Conservation (phyloP, 2,888 invertebrate species). For the Sarcophaga subvicina region DNA sequence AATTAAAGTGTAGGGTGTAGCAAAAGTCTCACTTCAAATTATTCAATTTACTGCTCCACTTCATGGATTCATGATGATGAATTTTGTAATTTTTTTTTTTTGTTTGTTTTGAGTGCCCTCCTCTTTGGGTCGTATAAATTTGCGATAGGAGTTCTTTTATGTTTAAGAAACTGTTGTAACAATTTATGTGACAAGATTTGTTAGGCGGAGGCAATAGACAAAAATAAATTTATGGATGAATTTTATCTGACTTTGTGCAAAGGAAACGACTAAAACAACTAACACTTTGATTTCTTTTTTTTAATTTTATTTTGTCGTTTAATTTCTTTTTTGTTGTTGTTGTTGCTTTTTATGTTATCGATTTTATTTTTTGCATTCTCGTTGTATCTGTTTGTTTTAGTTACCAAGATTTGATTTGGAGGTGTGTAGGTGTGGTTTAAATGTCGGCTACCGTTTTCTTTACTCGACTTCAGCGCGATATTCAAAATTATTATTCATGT, state of each 20-base stretch:
- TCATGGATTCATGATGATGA: neutral
- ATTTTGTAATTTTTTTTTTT: neutral
- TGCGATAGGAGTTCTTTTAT: constrained; percentile 5
- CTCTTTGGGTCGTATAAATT: constrained; percentile 25
- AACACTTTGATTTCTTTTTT: constrained; percentile 55
- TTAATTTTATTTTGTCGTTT: neutral
- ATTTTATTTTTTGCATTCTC: constrained; percentile 17
- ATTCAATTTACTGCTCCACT: too few relatives aligned
- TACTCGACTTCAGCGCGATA: neutral
- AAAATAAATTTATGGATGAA: constrained; percentile 61
- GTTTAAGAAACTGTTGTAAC: constrained; percentile 52
- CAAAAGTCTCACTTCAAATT: too few relatives aligned
- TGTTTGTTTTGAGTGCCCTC: neutral
- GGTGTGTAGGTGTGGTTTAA: constrained; percentile 68
- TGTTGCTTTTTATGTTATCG: constrained; percentile 2
- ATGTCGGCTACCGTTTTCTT: constrained; percentile 66
- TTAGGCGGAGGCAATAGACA: constrained; percentile 52
- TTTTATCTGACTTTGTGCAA: constrained; percentile 45
- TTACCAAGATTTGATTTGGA: constrained; percentile 42
- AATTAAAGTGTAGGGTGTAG: too few relatives aligned
- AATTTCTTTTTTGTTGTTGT: constrained; percentile 45
- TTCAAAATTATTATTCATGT: constrained; percentile 62
- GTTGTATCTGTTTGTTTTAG: constrained; percentile 33
- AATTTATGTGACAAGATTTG: constrained; percentile 65
- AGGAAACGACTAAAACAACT: constrained; percentile 35